These are phyloP conservation scores for Orestias chungarensis DNA, from an alignment of 2,797 vertebrate species.

Conservation along the genomic window DNA sequence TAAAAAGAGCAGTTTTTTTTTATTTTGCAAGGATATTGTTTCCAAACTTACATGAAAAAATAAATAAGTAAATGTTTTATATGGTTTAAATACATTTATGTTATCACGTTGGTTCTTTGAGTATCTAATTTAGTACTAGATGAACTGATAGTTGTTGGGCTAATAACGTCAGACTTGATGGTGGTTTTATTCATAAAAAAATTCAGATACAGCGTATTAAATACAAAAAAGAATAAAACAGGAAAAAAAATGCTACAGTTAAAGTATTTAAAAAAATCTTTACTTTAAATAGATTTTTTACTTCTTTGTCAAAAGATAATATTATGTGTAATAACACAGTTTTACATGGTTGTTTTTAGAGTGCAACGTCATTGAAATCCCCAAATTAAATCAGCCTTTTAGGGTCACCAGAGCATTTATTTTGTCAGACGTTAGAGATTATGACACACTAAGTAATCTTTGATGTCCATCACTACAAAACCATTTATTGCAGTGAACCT, in stretches of 20 bases:
- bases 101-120: not conserved
- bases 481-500: slow-evolving; percentile 21
- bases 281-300: not conserved
- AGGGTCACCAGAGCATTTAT: not conserved
- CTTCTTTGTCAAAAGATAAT: not conserved
- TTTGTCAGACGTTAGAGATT: slow-evolving; percentile 4
- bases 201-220: not conserved
- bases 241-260: not conserved
- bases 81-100: not conserved
- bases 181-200: not conserved
- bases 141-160: not conserved
- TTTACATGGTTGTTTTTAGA: too few relatives aligned
- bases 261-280: not conserved
- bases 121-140: not conserved
- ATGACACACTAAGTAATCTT: slow-evolving; percentile 21
- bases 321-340: not conserved
- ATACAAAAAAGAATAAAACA: not conserved
- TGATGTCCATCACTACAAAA: slow-evolving; percentile 13
- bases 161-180: not conserved
- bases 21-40: not conserved
- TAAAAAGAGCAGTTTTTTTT: not conserved
- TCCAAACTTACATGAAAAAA: not conserved
- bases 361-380: not conserved
- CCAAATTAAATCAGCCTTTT: not conserved
- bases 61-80: not conserved